Percentiles rank a stretch among this genome's conserved stretches.
These are phyloP conservation scores for Hyposoter dolosus DNA, from an alignment of 2,888 invertebrate genomes.

Conservation along the genomic window DNA sequence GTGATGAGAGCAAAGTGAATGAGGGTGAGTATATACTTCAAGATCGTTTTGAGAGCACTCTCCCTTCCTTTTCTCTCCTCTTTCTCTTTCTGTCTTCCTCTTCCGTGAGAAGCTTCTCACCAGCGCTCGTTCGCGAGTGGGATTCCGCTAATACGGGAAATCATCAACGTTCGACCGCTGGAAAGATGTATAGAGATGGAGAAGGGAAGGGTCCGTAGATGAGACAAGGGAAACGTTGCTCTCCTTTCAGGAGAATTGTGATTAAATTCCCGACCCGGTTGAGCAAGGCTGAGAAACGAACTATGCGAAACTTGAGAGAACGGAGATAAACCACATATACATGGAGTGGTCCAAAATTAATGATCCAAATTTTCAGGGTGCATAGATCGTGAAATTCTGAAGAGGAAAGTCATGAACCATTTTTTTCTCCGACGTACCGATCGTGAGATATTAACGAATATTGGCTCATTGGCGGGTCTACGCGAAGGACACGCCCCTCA, in stretches of 20 bases:
- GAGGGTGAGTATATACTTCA: conserved; percentile 33
- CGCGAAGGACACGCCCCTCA: neutral
- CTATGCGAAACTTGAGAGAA: conserved; percentile 36
- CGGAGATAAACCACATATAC: conserved; percentile 17
- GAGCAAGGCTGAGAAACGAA: conserved; percentile 34
- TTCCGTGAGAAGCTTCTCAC: conserved; percentile 34
- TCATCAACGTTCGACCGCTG: conserved; percentile 46
- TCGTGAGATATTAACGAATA: neutral
- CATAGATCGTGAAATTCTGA: neutral
- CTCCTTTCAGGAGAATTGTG: conserved; percentile 47
- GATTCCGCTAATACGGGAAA: conserved; percentile 57
- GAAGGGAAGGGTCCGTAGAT: neutral
- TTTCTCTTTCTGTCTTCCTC: neutral
- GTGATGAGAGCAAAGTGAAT: conserved; percentile 46
- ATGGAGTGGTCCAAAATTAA: neutral
- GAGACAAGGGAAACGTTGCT: conserved; percentile 11
- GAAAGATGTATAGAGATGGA: conserved; percentile 17
- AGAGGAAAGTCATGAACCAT: neutral
- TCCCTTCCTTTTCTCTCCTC: neutral
- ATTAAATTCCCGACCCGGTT: conserved; percentile 59
- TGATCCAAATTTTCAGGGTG: neutral
- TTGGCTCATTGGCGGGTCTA: neutral
- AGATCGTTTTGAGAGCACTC: conserved; percentile 27
- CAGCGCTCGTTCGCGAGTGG: conserved; percentile 41
- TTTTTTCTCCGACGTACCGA: neutral